Evolutionary conservation across 2,113 vertebrate species (phyloP), one percentile per base, ranked within the genome.

Genomic region (Pachycephala philippinensis): DNA sequence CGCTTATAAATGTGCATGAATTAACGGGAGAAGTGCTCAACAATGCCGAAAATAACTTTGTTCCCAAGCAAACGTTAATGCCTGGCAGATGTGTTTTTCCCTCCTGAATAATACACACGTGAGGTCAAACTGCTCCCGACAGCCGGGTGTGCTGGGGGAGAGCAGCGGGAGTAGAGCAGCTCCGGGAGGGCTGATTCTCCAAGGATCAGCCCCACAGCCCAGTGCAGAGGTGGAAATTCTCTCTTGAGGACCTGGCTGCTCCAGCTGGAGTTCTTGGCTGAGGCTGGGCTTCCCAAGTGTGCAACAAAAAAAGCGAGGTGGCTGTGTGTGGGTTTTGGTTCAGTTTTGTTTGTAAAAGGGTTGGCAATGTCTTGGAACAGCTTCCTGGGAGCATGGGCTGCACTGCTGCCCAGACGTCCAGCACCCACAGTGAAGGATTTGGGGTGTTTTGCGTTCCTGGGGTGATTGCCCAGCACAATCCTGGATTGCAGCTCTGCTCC

Each of bases 41-140:
- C 87, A 70, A 11, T 3, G 60, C 93, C 15, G 9, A 93, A 93
- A 96, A 95, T 94, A 91, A 75, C 92, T 76, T 56, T 71, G 87
- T 93, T 95, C 81, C 92, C 4, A 4, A 56, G 96, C 68, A 20
- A 39, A 90, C 23, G 3, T 53, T 65, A 22, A 11, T 37, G 76
- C 80, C 8, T 11, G 28, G 40, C 87, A 87, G 74, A 75, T 93
- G 92, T 87, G 80, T 20, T 66, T 68, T 69, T 72, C 84, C 80
- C 84, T 92, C 45, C 77, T 86, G 89, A 74, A 57, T 50, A 65
- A 57, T 4, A 8, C 76, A n/a, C 86, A 13, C 2, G 7, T 40
- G 96, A 84, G 89, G 84, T 70, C 59, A 23, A 2, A 11, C 3
- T 26, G 75, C 24, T 83, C 30, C 53, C 1, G 16, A 16, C 49